Evolutionary conservation across 2,888 invertebrate genomes (phyloP).

Genomic region (Agonopterix arenella): DNA sequence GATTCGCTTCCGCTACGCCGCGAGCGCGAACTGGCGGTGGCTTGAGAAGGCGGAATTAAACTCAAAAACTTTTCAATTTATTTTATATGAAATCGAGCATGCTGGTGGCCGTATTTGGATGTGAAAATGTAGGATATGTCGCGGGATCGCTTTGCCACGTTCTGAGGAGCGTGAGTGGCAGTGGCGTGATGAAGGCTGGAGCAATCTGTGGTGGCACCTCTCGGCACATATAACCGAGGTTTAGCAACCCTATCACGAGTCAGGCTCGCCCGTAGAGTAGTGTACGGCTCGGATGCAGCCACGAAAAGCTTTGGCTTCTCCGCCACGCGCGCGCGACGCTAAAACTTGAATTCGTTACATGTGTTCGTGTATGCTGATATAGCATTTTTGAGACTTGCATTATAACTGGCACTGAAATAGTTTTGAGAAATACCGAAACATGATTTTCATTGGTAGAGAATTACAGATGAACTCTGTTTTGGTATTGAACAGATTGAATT

Average conservation of each 20-base stretch:
- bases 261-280: conserved; percentile 12
- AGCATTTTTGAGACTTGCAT: conserved; percentile 24
- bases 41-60: conserved; percentile 63
- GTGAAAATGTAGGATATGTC: background rate
- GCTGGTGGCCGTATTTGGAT: conserved; percentile 25
- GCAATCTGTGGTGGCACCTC: background rate
- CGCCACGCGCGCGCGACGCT: conserved; percentile 51
- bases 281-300: conserved; percentile 26
- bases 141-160: background rate
- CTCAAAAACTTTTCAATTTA: conserved; percentile 68
- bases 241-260: background rate
- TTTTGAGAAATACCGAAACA: background rate
- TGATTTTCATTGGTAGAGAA: no score
- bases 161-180: background rate
- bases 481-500: no score
- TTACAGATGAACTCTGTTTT: no score
- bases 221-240: background rate
- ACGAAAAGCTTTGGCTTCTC: conserved; percentile 34
- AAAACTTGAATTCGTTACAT: conserved; percentile 68
- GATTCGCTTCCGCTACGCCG: conserved; percentile 72
- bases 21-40: conserved; percentile 54
- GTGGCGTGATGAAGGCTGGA: background rate
- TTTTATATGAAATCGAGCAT: conserved; percentile 61
- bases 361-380: conserved; percentile 32
- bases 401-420: background rate